Percentiles rank a stretch among this genome's conserved stretches.
Evolutionary conservation across 2,797 vertebrate species (phyloP).

Genomic region (Apogon talboti): DNA sequence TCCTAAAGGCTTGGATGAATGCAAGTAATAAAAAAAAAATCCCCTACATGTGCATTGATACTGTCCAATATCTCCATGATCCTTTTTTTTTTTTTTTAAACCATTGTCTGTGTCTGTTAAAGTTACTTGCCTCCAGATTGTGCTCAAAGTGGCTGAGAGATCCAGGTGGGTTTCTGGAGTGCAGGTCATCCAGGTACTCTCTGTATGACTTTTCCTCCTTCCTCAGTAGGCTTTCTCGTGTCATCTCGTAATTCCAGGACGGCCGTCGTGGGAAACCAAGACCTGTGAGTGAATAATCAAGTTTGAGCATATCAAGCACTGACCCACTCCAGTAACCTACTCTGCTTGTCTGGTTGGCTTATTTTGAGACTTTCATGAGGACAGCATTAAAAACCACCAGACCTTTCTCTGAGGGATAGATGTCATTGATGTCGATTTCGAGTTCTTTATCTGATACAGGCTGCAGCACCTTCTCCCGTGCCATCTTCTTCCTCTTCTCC

Average conservation of each 20-base stretch:
- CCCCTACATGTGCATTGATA: no score
- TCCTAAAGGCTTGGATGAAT: no score
- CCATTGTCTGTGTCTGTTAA: no score
- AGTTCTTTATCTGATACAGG: slow-evolving; percentile 82
- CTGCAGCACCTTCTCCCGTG: slow-evolving; percentile 86
- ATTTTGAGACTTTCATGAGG: slow-evolving; percentile 40
- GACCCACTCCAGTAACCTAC: slow-evolving; percentile 47
- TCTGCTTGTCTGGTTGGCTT: slow-evolving; percentile 30
- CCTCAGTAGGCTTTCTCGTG: slow-evolving; percentile 86
- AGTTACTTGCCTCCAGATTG: slow-evolving; percentile 89
- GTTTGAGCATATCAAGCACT: slow-evolving; percentile 46
- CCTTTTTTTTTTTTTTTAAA: no score
- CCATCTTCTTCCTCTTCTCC: slow-evolving; percentile 88
- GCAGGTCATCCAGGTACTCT: slow-evolving; percentile 88
- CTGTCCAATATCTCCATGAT: no score
- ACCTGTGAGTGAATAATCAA: slow-evolving; percentile 78
- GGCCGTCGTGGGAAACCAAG: slow-evolving; percentile 91
- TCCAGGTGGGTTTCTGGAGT: slow-evolving; percentile 85
- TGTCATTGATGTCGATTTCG: slow-evolving; percentile 87
- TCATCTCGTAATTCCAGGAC: slow-evolving; percentile 93
- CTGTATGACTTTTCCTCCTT: slow-evolving; percentile 91
- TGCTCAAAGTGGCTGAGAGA: slow-evolving; percentile 94
- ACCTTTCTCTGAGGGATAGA: slow-evolving; percentile 89
- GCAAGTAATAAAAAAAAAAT: no score
- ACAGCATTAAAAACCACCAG: slow-evolving; percentile 24